Evolutionary conservation across 2,113 vertebrate genomes (phyloP).

Genomic region (Garra rufa): DNA sequence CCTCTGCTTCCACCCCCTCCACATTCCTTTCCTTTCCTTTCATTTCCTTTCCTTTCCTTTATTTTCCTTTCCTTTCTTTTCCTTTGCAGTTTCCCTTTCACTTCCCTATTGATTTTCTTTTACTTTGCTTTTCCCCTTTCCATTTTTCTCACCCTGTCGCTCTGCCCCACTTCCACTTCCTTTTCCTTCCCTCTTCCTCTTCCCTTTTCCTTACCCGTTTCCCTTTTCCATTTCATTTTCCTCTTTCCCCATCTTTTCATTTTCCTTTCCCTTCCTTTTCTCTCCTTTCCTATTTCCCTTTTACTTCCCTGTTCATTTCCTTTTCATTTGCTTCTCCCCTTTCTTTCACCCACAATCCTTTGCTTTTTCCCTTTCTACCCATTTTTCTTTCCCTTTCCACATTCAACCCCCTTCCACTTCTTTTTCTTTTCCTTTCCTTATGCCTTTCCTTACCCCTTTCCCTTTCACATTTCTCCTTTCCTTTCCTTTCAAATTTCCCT

Average conservation of each 20-base stretch:
- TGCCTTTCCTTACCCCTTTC: neutral
- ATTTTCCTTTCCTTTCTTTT: constrained; percentile 39
- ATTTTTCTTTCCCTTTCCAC: neutral
- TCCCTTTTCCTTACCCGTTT: constrained; percentile 38
- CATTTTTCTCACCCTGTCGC: too few species aligned
- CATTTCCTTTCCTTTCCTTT: too few species aligned
- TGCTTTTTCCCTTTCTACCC: constrained; percentile 19
- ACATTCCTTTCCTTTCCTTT: too few species aligned
- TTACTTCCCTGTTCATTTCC: constrained; percentile 16
- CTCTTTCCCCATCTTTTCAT: neutral
- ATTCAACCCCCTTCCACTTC: neutral
- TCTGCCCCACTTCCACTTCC: too few species aligned
- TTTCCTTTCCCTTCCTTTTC: neutral
- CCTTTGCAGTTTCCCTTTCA: constrained; percentile 12
- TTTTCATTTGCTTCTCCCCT: neutral
- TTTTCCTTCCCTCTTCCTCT: constrained; percentile 44
- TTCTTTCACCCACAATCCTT: too few species aligned
- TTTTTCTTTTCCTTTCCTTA: neutral
- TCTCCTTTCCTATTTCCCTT: neutral
- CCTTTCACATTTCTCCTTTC: neutral
- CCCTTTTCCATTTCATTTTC: constrained; percentile 46
- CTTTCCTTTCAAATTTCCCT: constrained; percentile 29
- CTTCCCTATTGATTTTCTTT: constrained; percentile 22
- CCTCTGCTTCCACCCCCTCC: too few species aligned
- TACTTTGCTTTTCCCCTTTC: constrained; percentile 23